Conservation (phyloP, 1,140 invertebrate species). For the Euglossa dilemma region DNA sequence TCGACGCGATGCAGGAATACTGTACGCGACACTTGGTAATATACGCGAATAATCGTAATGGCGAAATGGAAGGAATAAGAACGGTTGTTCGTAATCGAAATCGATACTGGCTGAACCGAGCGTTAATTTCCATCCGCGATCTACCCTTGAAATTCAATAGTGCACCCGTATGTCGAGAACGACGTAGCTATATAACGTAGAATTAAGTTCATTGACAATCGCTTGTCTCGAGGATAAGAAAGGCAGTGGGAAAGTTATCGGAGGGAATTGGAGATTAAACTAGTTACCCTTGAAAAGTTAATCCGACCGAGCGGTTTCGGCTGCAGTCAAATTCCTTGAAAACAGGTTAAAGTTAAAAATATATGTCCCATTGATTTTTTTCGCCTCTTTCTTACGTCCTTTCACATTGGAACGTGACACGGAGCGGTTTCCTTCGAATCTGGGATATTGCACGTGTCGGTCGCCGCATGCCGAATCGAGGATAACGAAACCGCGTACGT, state of each 20-base stretch:
- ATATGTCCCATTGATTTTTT: neutral
- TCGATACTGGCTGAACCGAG: constrained; percentile 2
- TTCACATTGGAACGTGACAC: neutral
- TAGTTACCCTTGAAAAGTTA: constrained; percentile 30
- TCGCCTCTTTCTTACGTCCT: neutral
- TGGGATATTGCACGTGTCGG: neutral
- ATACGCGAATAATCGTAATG: neutral
- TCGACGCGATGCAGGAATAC: too few relatives aligned
- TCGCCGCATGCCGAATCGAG: neutral
- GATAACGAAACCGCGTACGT: neutral
- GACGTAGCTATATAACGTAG: neutral
- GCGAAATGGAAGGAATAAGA: neutral
- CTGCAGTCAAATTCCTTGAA: constrained; percentile 14
- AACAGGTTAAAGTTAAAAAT: constrained; percentile 22
- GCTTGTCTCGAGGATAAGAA: neutral
- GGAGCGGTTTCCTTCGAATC: neutral
- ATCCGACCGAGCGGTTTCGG: constrained; percentile 11
- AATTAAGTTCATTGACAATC: constrained; percentile 27
- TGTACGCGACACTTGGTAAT: too few relatives aligned
- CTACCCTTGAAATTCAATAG: constrained; percentile 43
- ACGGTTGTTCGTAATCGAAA: neutral
- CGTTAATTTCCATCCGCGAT: neutral
- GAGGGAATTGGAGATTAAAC: constrained; percentile 3
- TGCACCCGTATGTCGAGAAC: neutral
- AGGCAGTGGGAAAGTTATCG: neutral